Base-by-base conservation (phyloP, 2,888 invertebrate species). In the Dendrolimus houi region DNA sequence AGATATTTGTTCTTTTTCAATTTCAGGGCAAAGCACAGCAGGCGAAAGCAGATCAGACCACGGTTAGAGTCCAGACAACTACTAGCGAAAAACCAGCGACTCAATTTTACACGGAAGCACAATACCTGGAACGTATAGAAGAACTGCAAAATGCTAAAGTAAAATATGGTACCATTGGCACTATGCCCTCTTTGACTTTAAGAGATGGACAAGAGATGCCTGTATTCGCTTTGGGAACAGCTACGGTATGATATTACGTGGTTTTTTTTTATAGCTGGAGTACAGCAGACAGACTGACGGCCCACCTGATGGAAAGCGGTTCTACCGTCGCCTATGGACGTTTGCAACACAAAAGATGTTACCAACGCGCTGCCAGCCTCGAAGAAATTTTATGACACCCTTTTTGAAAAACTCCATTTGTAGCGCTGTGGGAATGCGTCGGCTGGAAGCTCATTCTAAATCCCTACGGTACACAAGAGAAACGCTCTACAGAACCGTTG, bases 151-250 rank as follows among this genome's bases (percentile, higher is more conserved):
- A 57, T 0, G 85, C 77, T 0, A 81, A 70, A 56, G 17, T 58
- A 1, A 75, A 61, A 0, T 82, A 75, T 54, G 83, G 79, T 0
- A 65, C 14, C 1, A 52, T 71, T 0, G 56, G 60, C 1, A 62
- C 70, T 0, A 74, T 83, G 71, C 63, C 70, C 0, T 69, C 62
- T 3, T 52, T 83, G 0, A 68, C 69, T 1, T 65, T 89, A 0
- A 62, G 66, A 0, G 75, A 83, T 58, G 81, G 80, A 0, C 55
- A 58, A 0, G 56, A 66, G 0, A 85, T 89, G 72, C 89, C 89
- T 0, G 74, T 74, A 0, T 14, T 89, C 0, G 73, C 77, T 0
- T 40, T 87, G 1, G 89, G 89, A 0, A 87, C 88, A 0, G 86
- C 88, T 9, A 55, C 80, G 79, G 88, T 88, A 60, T 80, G 80